phyloP scores from a whole-genome alignment of 2,888 invertebrate species.

The Hydriomena furcata region DNA sequence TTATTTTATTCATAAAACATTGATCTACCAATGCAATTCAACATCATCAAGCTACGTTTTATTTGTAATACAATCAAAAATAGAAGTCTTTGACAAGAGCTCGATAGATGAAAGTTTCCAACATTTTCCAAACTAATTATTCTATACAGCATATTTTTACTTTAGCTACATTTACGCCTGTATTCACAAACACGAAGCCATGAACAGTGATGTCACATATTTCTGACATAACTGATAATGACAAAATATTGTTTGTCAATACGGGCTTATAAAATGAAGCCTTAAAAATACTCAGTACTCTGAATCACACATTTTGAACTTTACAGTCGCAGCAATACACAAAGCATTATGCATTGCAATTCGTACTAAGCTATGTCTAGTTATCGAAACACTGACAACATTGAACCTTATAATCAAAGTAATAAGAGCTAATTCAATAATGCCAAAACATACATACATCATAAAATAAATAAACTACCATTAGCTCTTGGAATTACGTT shows the following conservation, averaged over 20 bases:
- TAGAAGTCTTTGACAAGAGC: constrained; percentile 33
- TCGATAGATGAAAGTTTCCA: constrained; percentile 22
- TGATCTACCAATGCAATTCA: constrained; percentile 25
- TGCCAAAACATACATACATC: constrained; percentile 1
- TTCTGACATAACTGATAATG: not conserved
- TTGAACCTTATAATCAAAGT: not conserved
- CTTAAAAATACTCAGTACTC: constrained; percentile 49
- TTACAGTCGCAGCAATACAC: constrained; percentile 48
- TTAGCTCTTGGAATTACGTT: not conserved
- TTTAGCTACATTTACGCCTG: constrained; percentile 7
- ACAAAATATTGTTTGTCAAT: constrained; percentile 13
- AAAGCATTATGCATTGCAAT: constrained; percentile 22
- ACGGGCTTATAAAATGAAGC: constrained; percentile 27
- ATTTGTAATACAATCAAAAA: constrained; percentile 34
- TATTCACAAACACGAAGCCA: constrained; percentile 6
- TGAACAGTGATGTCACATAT: not conserved
- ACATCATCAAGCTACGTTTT: constrained; percentile 29
- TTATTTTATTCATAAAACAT: constrained; percentile 30
- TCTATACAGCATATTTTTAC: constrained; percentile 5
- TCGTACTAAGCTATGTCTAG: constrained; percentile 18
- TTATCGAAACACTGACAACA: constrained; percentile 5
- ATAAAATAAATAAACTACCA: not conserved
- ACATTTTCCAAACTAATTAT: constrained; percentile 23
- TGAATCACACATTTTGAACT: constrained; percentile 65
- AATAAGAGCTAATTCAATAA: not conserved